A percentile compares a stretch with the other conserved stretches of the same genome.
phyloP scores from a whole-genome alignment of 53 echinoderm and acorn worm species.

The Actinopyga echinites region DNA sequence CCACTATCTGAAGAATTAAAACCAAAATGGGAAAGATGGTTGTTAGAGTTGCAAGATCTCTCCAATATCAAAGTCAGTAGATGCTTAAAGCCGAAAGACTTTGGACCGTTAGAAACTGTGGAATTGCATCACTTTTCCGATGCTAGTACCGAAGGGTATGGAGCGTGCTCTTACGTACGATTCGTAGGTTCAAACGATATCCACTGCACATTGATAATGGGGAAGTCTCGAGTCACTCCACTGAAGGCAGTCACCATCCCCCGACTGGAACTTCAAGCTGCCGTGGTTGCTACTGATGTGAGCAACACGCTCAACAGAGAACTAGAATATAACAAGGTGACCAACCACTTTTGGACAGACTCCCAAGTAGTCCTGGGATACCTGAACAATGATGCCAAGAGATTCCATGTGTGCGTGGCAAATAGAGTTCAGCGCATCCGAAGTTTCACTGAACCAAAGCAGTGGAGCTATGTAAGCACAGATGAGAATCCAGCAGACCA shows the following conservation, averaged over 20 bases:
- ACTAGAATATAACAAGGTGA: slow-evolving; percentile 17
- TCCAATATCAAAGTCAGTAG: slow-evolving; percentile 12
- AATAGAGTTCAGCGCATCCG: slow-evolving; percentile 65
- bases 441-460: slow-evolving; percentile 26
- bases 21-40: slow-evolving; percentile 58
- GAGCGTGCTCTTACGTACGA: slow-evolving; percentile 51
- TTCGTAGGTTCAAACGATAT: slow-evolving; percentile 30
- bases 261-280: slow-evolving; percentile 58
- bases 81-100: slow-evolving; percentile 38
- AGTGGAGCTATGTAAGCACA: slow-evolving; percentile 62
- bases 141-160: slow-evolving; percentile 57
- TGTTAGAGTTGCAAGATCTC: slow-evolving; percentile 24
- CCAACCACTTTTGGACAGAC: slow-evolving; percentile 59
- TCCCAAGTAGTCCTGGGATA: slow-evolving; percentile 62
- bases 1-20: slow-evolving; percentile 9
- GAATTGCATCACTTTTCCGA: slow-evolving; percentile 69
- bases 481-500: slow-evolving; percentile 56
- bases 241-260: slow-evolving; percentile 49
- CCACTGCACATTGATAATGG: slow-evolving; percentile 42
- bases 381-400: slow-evolving; percentile 49
- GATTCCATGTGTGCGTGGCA: slow-evolving; percentile 63
- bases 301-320: slow-evolving; percentile 46
- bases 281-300: slow-evolving; percentile 51
- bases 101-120: background rate
- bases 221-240: slow-evolving; percentile 64